Conservation (phyloP, 2,888 invertebrate genomes). For the Zhengitettix transpicula region DNA sequence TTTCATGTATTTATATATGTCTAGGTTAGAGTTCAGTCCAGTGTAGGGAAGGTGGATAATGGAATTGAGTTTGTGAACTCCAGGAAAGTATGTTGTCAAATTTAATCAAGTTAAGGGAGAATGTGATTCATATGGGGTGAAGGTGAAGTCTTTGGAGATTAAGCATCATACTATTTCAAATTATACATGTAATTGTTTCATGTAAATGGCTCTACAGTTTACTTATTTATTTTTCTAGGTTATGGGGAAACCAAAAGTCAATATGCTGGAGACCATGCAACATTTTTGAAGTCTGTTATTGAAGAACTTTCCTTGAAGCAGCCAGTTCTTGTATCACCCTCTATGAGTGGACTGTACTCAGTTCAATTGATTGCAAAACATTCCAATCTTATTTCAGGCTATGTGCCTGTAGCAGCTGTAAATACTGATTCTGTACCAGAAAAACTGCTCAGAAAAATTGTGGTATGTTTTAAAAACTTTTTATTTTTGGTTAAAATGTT, state of each 20-base stretch:
- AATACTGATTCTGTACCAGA: constrained; percentile 15
- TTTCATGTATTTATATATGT: too few relatives aligned
- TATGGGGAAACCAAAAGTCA: constrained; percentile 18
- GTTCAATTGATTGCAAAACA: constrained; percentile 24
- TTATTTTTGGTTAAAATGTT: not conserved
- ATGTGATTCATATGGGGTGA: too few relatives aligned
- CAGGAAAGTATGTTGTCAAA: too few relatives aligned
- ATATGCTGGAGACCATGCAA: constrained; percentile 11
- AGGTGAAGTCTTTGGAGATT: too few relatives aligned
- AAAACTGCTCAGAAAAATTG: constrained; percentile 2
- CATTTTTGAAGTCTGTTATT: constrained; percentile 21
- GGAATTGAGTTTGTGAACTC: too few relatives aligned
- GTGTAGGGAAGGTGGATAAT: too few relatives aligned
- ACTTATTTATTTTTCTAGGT: constrained; percentile 14
- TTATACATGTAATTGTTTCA: not conserved
- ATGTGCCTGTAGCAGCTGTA: constrained; percentile 27
- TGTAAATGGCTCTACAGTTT: too few relatives aligned
- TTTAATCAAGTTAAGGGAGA: too few relatives aligned
- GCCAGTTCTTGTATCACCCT: constrained; percentile 28
- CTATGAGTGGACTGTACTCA: constrained; percentile 29
- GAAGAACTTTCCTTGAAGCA: constrained; percentile 16
- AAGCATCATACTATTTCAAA: too few relatives aligned
- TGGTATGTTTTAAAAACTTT: constrained; percentile 2
- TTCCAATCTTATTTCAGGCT: constrained; percentile 22
- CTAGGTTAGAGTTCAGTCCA: too few relatives aligned